phyloP scores from a whole-genome alignment of 2,797 vertebrate genomes.

The Moxostoma hubbsi region DNA sequence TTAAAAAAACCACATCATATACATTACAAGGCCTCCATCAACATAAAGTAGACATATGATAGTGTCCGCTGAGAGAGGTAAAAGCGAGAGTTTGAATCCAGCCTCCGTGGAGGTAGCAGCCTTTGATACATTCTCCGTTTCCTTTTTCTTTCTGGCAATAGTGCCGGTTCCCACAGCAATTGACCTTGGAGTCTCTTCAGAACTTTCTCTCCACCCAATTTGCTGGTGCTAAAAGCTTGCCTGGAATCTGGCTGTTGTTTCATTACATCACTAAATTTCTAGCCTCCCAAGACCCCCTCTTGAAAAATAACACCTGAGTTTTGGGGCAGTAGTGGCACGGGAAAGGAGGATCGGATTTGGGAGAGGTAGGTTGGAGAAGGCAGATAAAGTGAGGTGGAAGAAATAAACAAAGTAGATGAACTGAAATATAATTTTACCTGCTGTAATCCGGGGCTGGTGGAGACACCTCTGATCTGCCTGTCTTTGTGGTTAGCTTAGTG shows the following conservation, averaged over 20 bases:
- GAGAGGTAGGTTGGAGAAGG: constrained; percentile 70
- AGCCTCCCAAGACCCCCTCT: constrained; percentile 70
- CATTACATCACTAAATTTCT: constrained; percentile 71
- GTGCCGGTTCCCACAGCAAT: constrained; percentile 83
- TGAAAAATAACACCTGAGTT: constrained; percentile 90
- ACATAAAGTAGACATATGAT: constrained; percentile 78
- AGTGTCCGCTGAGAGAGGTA: constrained; percentile 76
- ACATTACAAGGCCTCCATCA: constrained; percentile 66
- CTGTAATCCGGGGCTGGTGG: constrained; percentile 82
- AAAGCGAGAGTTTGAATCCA: constrained; percentile 75
- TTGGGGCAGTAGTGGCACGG: constrained; percentile 48
- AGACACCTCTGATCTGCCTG: constrained; percentile 82
- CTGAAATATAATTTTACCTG: constrained; percentile 83
- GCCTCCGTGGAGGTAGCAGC: constrained; percentile 85
- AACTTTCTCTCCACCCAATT: constrained; percentile 84
- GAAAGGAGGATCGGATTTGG: constrained; percentile 71
- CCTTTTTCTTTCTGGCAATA: constrained; percentile 74
- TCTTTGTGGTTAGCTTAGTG: constrained; percentile 70
- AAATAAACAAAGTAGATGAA: constrained; percentile 68
- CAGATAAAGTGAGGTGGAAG: constrained; percentile 82
- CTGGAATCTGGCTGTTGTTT: constrained; percentile 77
- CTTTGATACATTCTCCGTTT: constrained; percentile 91
- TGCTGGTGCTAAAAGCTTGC: constrained; percentile 81
- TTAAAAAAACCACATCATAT: constrained; percentile 40
- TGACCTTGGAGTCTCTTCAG: constrained; percentile 90